Evolutionary conservation across 1,140 invertebrate species (phyloP).

Genomic region (Drosophila santomea): DNA sequence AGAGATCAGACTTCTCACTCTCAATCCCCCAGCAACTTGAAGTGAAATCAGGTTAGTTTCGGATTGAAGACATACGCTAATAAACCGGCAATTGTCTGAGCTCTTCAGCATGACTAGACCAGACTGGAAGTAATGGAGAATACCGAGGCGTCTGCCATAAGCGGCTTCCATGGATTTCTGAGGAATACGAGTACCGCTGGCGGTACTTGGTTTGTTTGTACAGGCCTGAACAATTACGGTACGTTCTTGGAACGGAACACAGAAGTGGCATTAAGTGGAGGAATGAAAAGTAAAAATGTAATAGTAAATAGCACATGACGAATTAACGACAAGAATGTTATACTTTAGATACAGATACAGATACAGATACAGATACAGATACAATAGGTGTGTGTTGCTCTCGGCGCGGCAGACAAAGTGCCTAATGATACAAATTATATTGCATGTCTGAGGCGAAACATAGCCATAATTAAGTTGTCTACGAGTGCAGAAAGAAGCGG

Average conservation of each 20-base stretch:
- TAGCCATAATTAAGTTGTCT: slow-evolving; percentile 74
- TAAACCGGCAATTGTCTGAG: slow-evolving; percentile 64
- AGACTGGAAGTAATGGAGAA: slow-evolving; percentile 47
- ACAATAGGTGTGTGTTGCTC: slow-evolving; percentile 10
- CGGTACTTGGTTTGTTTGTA: slow-evolving; percentile 8
- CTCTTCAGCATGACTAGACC: slow-evolving; percentile 55
- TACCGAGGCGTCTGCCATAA: slow-evolving; percentile 26
- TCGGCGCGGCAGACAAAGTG: slow-evolving; percentile 57
- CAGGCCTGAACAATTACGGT: slow-evolving; percentile 53
- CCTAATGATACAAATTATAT: slow-evolving; percentile 64
- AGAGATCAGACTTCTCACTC: slow-evolving; percentile 9
- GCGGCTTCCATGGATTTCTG: slow-evolving; percentile 61
- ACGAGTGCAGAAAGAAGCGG: slow-evolving; percentile 62
- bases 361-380: slow-evolving; percentile 1
- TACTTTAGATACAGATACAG: slow-evolving; percentile 16
- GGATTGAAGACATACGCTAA: slow-evolving; percentile 70
- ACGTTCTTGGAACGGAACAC: slow-evolving; percentile 71
- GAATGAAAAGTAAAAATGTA: slow-evolving; percentile 66
- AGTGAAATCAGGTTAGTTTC: slow-evolving; percentile 70
- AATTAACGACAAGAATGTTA: slow-evolving; percentile 65
- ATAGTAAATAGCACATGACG: slow-evolving; percentile 74
- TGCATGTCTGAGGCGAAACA: slow-evolving; percentile 62
- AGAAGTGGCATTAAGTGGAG: slow-evolving; percentile 44
- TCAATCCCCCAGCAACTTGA: slow-evolving; percentile 16
- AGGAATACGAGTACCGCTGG: slow-evolving; percentile 19